Evolutionary conservation across 2,888 invertebrate genomes (phyloP).

Genomic region (Thereva unica): DNA sequence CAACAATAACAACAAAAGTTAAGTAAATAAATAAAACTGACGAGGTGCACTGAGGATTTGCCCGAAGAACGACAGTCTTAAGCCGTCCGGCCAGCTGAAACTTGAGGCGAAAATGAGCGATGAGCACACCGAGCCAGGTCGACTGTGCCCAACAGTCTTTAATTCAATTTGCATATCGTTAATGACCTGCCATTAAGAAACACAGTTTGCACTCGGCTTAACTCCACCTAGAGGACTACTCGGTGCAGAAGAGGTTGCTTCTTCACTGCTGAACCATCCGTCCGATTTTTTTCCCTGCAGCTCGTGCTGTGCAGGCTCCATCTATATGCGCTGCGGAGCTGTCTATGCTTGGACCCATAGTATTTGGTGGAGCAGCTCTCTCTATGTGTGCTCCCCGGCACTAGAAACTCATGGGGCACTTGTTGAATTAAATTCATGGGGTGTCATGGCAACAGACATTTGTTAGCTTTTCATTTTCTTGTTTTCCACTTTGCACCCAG

Average conservation of each 20-base stretch:
- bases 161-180: slow-evolving; percentile 38
- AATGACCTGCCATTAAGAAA: slow-evolving; percentile 27
- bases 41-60: slow-evolving; percentile 37
- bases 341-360: background rate
- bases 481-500: slow-evolving; percentile 15
- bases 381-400: slow-evolving; percentile 8
- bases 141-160: slow-evolving; percentile 25
- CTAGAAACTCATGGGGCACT: slow-evolving; percentile 4
- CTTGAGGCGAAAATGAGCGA: slow-evolving; percentile 7
- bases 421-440: slow-evolving; percentile 34
- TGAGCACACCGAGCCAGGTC: slow-evolving; percentile 17
- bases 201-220: slow-evolving; percentile 15
- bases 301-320: too few species aligned
- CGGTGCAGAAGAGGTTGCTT: background rate
- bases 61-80: slow-evolving; percentile 42
- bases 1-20: slow-evolving; percentile 5
- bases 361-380: background rate
- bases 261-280: too few species aligned
- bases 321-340: background rate
- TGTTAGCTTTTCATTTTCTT: slow-evolving; percentile 27
- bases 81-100: slow-evolving; percentile 35
- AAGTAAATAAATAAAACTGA: too few species aligned
- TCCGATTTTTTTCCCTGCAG: too few species aligned
- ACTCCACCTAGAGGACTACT: background rate
- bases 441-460: slow-evolving; percentile 22